Base-by-base conservation (phyloP, 2,888 invertebrate genomes). In the Crioceris asparagi region DNA sequence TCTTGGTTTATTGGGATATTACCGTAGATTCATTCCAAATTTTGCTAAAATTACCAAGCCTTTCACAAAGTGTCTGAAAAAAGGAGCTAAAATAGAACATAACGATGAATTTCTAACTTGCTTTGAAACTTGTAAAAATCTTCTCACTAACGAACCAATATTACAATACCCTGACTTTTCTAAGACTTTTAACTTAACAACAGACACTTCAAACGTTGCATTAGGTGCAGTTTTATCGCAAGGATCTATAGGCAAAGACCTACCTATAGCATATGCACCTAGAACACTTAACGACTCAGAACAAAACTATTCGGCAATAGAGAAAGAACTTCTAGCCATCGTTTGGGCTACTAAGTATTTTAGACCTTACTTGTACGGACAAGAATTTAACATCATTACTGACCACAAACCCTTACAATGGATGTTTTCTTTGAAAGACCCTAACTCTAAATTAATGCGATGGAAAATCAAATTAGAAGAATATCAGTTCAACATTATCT, bases 101-200 rank as follows among this genome's bases (percentile, higher is more conserved):
- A 16, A 32, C 8, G 11, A 30, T 15, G 32, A 47, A 26, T 47
- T 40, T 35, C 17, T 40, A 8, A 15, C 21, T 12, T 31, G 33
- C 16, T 46, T 48, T 19, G 35, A 46, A 29, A 40, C 32, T n/a
- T 48, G 44, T 16, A 47, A 47, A 40, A 36, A 41, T 23, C n/a
- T 48, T 5, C 19, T 47, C 16, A 44, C 16, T 4, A 48, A 46
- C 29, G 36, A 37, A 11, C 49, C 44, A 6, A 42, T 50, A 12
- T 17, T 52, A 21, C 39, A 45, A 27, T 52, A 45, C 35, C 49
- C 50, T 4, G 47, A 52, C 36, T 51, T 49, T 44, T 19, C 36
- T 10, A 47, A 51, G 41, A 32, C 42, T 1, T 52, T 53, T 29
- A 37, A 40, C 11, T 12, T 54, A 11, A 48, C 47, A 1, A 54